Evolutionary conservation across 2,797 vertebrate genomes (phyloP).

Genomic region (Heteromormyrus szaboi): DNA sequence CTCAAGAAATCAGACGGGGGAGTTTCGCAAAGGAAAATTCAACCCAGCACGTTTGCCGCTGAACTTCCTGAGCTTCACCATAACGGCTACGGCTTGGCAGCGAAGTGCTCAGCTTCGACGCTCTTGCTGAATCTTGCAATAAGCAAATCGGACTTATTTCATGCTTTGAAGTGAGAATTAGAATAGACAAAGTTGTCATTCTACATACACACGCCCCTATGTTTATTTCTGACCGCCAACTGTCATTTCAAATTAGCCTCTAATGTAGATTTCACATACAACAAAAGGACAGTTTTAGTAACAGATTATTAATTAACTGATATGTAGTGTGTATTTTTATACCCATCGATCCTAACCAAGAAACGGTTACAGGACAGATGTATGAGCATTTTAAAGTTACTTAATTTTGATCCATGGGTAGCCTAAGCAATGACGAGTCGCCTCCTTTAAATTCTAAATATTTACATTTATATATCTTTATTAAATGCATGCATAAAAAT

Average conservation of each 20-base stretch:
- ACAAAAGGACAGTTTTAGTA: not conserved
- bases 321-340: not conserved
- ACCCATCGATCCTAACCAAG: not conserved
- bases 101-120: not conserved
- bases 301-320: not conserved
- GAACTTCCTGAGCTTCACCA: slow-evolving; percentile 25
- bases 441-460: not conserved
- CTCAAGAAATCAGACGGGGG: not conserved
- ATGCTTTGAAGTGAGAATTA: not conserved
- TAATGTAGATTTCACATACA: not conserved
- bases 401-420: not conserved
- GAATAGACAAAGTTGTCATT: not conserved
- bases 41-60: slow-evolving; percentile 7
- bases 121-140: not conserved
- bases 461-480: not conserved
- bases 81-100: not conserved
- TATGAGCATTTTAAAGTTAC: not conserved
- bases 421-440: not conserved
- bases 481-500: not conserved
- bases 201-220: not conserved
- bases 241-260: not conserved
- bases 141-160: not conserved
- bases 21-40: not conserved
- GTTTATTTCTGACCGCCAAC: not conserved
- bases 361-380: not conserved